Conservation (phyloP, 2,888 invertebrate species). For the Antitype chi region DNA sequence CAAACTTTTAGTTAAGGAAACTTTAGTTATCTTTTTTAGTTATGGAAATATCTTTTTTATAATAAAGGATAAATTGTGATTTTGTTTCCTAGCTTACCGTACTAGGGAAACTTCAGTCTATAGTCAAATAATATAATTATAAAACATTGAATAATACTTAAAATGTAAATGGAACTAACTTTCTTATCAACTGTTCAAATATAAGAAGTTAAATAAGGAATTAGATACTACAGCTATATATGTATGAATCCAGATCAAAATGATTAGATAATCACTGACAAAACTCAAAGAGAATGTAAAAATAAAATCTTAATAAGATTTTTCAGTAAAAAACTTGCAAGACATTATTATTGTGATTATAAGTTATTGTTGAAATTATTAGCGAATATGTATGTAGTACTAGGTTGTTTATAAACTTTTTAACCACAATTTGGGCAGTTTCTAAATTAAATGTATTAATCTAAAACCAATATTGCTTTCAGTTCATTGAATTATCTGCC, state of each 20-base stretch:
- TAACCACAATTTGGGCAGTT: background rate
- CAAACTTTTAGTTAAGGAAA: too few relatives aligned
- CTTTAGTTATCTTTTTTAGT: too few relatives aligned
- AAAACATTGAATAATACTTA: background rate
- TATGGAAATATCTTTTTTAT: background rate
- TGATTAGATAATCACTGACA: background rate
- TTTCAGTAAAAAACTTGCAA: background rate
- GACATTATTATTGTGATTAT: background rate
- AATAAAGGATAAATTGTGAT: background rate
- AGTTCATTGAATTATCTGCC: background rate
- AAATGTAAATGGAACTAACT: background rate
- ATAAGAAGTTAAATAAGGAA: constrained; percentile 14
- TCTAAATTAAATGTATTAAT: background rate
- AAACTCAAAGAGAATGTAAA: background rate
- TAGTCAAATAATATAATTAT: background rate
- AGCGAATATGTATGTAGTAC: background rate
- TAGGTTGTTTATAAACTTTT: background rate
- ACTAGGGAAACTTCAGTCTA: background rate
- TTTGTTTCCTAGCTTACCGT: background rate
- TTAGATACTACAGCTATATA: background rate
- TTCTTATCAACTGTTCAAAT: constrained; percentile 18
- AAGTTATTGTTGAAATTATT: background rate
- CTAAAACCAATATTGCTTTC: background rate
- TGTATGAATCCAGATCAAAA: background rate
- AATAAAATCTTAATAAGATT: background rate